Evolutionary conservation across 2,888 invertebrate genomes (phyloP).

Genomic region (Hanleya hanleyi): DNA sequence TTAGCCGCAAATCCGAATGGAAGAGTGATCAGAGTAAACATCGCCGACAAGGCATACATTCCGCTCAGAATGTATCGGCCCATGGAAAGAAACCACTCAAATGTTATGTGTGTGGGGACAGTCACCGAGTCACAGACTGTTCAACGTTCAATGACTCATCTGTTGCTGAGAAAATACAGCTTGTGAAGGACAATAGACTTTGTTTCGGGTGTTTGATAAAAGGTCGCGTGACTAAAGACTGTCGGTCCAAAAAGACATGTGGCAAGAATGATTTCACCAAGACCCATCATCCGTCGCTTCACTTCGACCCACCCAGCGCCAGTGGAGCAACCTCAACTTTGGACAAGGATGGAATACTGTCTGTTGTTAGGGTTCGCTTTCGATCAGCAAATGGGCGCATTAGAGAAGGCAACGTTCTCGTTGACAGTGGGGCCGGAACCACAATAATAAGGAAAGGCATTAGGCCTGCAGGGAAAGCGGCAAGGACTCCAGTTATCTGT

Average conservation of each 20-base stretch:
- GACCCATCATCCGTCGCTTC: conserved; percentile 12
- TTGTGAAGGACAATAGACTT: not conserved
- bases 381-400: conserved; percentile 9
- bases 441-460: conserved; percentile 14
- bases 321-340: conserved; percentile 2
- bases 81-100: too few species aligned
- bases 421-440: conserved; percentile 16
- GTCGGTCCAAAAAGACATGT: conserved; percentile 7
- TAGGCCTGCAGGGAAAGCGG: conserved; percentile 16
- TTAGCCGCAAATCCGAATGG: too few species aligned
- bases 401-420: conserved; percentile 12
- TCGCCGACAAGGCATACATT: not conserved
- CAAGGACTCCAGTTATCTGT: conserved; percentile 1
- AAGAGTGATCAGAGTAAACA: too few species aligned
- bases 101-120: too few species aligned
- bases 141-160: not conserved
- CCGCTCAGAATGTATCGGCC: too few species aligned
- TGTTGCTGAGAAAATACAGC: not conserved
- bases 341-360: conserved; percentile 11
- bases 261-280: not conserved
- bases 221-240: not conserved
- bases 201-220: conserved; percentile 13
- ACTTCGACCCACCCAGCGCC: not conserved
- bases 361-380: conserved; percentile 16
- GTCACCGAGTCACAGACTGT: not conserved